phyloP scores from a whole-genome alignment of 1,140 invertebrate genomes.

The Ladona fulva region DNA sequence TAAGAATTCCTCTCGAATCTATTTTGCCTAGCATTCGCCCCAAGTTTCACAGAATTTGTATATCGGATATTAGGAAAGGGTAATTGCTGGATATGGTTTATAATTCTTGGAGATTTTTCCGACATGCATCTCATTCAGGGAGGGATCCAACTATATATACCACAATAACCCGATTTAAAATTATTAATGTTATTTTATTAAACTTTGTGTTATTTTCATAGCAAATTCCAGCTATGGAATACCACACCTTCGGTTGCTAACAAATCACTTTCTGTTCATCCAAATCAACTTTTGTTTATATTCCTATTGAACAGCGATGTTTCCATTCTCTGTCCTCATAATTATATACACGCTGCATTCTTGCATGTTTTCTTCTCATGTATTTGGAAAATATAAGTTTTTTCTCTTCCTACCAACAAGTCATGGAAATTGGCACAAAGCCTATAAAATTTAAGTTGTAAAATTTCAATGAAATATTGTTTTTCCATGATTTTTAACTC shows the following conservation, averaged over 20 bases:
- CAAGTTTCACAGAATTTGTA: no score
- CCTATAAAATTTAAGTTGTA: background rate
- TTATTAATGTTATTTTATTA: background rate
- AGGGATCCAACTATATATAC: no score
- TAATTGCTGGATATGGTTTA: no score
- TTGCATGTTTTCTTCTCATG: background rate
- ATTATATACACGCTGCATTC: background rate
- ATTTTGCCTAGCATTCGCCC: no score
- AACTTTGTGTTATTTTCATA: slow-evolving; percentile 1
- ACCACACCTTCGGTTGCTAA: background rate
- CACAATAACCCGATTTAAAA: background rate
- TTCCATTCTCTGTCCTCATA: background rate
- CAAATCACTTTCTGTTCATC: background rate
- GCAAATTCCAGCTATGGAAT: background rate
- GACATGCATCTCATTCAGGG: no score
- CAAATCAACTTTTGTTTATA: background rate
- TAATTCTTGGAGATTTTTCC: no score
- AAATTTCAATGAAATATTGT: slow-evolving; percentile 1
- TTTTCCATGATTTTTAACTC: background rate
- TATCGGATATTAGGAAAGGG: no score
- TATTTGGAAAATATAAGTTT: background rate
- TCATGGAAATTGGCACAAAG: background rate
- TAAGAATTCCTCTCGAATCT: no score
- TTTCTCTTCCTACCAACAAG: background rate
- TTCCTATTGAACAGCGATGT: background rate